These are phyloP conservation scores for Propsilocerus akamusi DNA, from an alignment of 1,140 invertebrate genomes.

Conservation along the genomic window DNA sequence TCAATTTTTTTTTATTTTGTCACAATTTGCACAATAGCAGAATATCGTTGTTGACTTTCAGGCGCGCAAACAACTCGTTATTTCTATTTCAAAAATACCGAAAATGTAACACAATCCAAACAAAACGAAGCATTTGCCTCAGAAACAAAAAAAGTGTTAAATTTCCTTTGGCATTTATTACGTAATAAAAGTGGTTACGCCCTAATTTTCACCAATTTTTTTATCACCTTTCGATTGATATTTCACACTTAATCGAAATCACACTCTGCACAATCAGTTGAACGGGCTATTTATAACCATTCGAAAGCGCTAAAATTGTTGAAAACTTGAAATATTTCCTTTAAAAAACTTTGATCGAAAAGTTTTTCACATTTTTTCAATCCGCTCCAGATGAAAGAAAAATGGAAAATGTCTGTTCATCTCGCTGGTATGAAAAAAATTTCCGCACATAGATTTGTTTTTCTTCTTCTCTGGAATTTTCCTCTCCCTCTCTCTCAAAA, in stretches of 20 bases:
- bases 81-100: too few species aligned
- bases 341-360: too few species aligned
- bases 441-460: too few species aligned
- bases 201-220: background rate
- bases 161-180: background rate
- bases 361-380: constrained; percentile 1
- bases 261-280: too few species aligned
- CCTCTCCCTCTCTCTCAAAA: background rate
- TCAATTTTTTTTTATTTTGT: too few species aligned
- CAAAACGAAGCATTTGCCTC: too few species aligned
- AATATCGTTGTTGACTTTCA: too few species aligned
- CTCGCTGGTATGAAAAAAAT: background rate
- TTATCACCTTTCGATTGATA: too few species aligned
- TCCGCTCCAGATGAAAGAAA: constrained; percentile 3
- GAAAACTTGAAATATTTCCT: background rate
- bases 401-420: constrained; percentile 1
- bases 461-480: background rate
- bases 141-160: background rate
- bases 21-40: too few species aligned
- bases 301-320: background rate
- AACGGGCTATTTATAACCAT: background rate
- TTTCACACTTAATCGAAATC: too few species aligned
- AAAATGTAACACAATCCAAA: too few species aligned
- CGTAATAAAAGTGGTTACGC: constrained; percentile 2
- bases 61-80: too few species aligned